Evolutionary conservation across 2,113 vertebrate species (phyloP), one percentile per base, ranked within the genome.

Genomic region (Leucoraja erinaceus): DNA sequence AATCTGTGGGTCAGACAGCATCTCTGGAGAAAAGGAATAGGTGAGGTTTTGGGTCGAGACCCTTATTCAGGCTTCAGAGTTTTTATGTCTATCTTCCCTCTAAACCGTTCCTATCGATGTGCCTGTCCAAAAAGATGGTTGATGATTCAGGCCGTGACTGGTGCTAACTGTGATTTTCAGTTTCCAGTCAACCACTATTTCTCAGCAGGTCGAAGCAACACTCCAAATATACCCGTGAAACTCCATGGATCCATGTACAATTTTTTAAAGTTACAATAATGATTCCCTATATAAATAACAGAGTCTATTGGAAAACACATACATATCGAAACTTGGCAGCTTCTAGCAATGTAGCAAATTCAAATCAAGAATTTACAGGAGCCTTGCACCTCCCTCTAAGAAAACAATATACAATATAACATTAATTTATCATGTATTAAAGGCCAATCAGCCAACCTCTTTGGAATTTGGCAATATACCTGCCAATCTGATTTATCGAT

Each of bases 401-500:
- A 72, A 77, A 77, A n/a, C 16, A 33, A 77, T 14, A n/a, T 14
- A 77, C 9, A 77, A 33, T 16, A 31, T 12, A 77, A 2, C 75
- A 77, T 77, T 33, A 18, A 81, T 54, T 54, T 47, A 54, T 20
- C 78, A 81, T 38, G 78, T 22, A 54, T 38, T 54, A 81, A 54
- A 81, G 38, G 38, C 18, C 38, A 81, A 81, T 81, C 78, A 22
- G 54, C 16, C 78, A 81, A 56, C 20, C 47, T 25, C 6, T 25
- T 7, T 81, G 33, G 38, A 81, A 81, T 81, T 56, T 54, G 47
- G 54, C 78, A 81, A 81, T 54, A 81, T 81, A 54, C 54, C 47
- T 81, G 78, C 78, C 47, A 81, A 81, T 56, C 78, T 81, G 78
- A 81, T 81, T 81, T 81, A 81, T 81, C 18, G 38, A 81, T 81